phyloP scores from a whole-genome alignment of 2,797 vertebrate genomes.

The Brachymystax lenok region DNA sequence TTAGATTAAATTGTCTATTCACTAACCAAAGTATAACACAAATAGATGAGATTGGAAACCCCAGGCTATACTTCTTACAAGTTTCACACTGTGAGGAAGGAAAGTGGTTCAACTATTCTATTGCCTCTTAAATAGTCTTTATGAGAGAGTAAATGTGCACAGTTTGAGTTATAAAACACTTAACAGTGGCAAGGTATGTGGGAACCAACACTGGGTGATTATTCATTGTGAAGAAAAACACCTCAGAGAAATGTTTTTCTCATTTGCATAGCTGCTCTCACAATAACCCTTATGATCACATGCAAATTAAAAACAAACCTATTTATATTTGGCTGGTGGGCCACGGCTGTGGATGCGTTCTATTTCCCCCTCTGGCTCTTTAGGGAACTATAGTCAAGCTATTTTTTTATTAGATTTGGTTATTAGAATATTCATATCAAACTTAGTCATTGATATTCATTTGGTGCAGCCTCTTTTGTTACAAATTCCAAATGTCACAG shows the following conservation, averaged over 20 bases:
- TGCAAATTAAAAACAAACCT: slow-evolving; percentile 75
- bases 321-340: slow-evolving; percentile 66
- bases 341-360: slow-evolving; percentile 50
- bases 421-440: slow-evolving; percentile 71
- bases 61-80: slow-evolving; percentile 2
- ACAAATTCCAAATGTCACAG: slow-evolving; percentile 68
- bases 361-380: slow-evolving; percentile 52
- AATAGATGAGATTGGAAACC: neutral
- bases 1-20: neutral
- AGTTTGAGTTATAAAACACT: slow-evolving; percentile 60
- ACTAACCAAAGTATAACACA: neutral
- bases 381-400: slow-evolving; percentile 53
- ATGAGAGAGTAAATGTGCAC: slow-evolving; percentile 53
- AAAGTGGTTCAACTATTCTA: neutral
- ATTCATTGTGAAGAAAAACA: slow-evolving; percentile 56
- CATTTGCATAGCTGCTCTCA: slow-evolving; percentile 57
- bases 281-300: slow-evolving; percentile 69
- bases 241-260: slow-evolving; percentile 50
- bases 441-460: slow-evolving; percentile 66
- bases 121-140: slow-evolving; percentile 55
- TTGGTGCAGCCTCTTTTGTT: slow-evolving; percentile 56
- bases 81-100: slow-evolving; percentile 17
- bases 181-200: slow-evolving; percentile 37
- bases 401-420: slow-evolving; percentile 63
- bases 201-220: slow-evolving; percentile 38